Evolutionary conservation across 2,888 invertebrate species (phyloP).

Genomic region (Lamellibrachia satsuma): DNA sequence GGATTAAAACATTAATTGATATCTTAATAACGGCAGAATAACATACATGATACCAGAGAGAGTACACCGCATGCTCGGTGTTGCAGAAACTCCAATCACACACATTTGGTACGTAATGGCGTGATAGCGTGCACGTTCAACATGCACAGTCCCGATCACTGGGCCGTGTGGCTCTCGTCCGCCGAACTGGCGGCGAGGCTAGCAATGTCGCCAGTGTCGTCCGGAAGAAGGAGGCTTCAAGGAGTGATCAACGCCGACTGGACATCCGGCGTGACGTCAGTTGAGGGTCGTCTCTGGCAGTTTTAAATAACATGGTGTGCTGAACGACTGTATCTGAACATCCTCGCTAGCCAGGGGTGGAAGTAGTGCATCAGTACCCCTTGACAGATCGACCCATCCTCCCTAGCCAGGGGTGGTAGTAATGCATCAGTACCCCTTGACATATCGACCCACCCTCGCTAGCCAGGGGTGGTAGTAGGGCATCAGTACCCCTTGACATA

Average conservation of each 20-base stretch:
- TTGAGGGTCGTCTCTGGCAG: not conserved
- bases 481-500: too few species aligned
- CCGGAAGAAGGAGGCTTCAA: not conserved
- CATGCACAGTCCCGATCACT: not conserved
- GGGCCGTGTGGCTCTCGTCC: not conserved
- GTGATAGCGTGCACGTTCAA: not conserved
- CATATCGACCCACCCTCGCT: too few species aligned
- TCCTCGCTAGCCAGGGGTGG: not conserved
- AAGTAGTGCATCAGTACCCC: not conserved
- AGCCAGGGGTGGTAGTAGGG: too few species aligned
- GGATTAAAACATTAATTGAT: not conserved
- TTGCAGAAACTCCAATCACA: slow-evolving; percentile 10
- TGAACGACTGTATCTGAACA: not conserved
- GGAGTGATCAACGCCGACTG: not conserved
- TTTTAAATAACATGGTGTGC: not conserved
- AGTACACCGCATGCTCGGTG: not conserved
- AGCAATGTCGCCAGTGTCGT: not conserved
- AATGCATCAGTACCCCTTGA: too few species aligned
- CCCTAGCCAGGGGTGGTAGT: too few species aligned
- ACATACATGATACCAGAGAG: not conserved
- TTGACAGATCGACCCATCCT: too few species aligned
- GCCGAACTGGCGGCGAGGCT: not conserved
- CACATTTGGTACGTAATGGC: not conserved
- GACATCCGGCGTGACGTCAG: not conserved
- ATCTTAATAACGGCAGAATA: not conserved